phyloP scores from a whole-genome alignment of 2,113 vertebrate species.

The Chlamydotis undulata region DNA sequence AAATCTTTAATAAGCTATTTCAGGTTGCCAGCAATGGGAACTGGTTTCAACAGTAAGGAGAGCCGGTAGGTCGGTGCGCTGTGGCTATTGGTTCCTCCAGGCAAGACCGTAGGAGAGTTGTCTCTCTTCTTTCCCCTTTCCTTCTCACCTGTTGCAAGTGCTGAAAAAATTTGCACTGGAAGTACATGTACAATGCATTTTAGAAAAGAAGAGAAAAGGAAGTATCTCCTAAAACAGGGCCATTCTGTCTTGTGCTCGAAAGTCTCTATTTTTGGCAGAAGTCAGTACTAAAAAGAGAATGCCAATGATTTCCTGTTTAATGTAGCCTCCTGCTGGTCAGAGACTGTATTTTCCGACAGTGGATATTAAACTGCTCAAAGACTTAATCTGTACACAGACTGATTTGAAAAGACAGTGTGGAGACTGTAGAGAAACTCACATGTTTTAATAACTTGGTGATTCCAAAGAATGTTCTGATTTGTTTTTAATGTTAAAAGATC shows the following conservation, averaged over 20 bases:
- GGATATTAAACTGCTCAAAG: constrained; percentile 57
- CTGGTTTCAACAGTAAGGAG: constrained; percentile 40
- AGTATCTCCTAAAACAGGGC: constrained; percentile 60
- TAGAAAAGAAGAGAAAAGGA: neutral
- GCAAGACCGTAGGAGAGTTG: constrained; percentile 26
- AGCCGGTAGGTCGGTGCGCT: constrained; percentile 2
- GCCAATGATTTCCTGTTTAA: constrained; percentile 56
- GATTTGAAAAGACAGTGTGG: constrained; percentile 54
- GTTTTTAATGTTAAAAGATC: constrained; percentile 72
- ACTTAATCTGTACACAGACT: constrained; percentile 59
- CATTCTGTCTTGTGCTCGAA: constrained; percentile 58
- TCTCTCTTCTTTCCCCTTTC: neutral
- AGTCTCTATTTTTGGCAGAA: constrained; percentile 74
- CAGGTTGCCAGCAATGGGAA: constrained; percentile 40
- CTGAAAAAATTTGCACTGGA: constrained; percentile 67
- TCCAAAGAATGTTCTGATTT: constrained; percentile 87
- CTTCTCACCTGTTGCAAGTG: constrained; percentile 42
- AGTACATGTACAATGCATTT: constrained; percentile 40
- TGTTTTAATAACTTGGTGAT: constrained; percentile 74
- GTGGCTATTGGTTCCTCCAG: constrained; percentile 56
- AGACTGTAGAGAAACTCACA: constrained; percentile 73
- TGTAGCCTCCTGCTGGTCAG: constrained; percentile 72
- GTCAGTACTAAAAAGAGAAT: constrained; percentile 58
- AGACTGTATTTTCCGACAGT: constrained; percentile 46
- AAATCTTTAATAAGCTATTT: constrained; percentile 66